phyloP scores from a whole-genome alignment of 2,888 invertebrate genomes.

The Oscheius myriophilus region DNA sequence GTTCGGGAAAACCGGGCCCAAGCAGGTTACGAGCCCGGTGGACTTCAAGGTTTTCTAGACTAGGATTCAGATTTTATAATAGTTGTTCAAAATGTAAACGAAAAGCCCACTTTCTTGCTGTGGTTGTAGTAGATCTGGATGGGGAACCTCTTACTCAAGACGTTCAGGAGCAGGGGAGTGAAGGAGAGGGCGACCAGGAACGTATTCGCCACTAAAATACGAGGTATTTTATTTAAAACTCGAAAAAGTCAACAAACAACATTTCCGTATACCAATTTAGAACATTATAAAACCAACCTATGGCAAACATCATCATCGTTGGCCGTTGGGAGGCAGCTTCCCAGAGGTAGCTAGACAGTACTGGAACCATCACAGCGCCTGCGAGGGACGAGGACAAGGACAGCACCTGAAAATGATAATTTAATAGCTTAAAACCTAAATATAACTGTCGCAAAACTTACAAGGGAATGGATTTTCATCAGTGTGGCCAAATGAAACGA shows the following conservation, averaged over 20 bases:
- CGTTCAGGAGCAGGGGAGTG: slow-evolving; percentile 67
- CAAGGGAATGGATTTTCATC: too few relatives aligned
- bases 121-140: slow-evolving; percentile 65
- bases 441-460: not conserved
- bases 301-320: slow-evolving; percentile 52
- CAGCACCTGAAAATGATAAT: slow-evolving; percentile 46
- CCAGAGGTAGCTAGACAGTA: slow-evolving; percentile 62
- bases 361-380: slow-evolving; percentile 66
- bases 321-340: slow-evolving; percentile 63
- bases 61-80: too few relatives aligned
- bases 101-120: slow-evolving; percentile 57
- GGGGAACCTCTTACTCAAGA: slow-evolving; percentile 67
- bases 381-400: slow-evolving; percentile 64
- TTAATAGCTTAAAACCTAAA: too few relatives aligned
- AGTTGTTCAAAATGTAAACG: too few relatives aligned
- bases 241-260: not conserved
- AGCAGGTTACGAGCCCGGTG: not conserved
- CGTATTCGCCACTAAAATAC: slow-evolving; percentile 58
- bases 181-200: slow-evolving; percentile 65
- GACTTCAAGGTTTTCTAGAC: too few relatives aligned
- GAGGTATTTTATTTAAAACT: too few relatives aligned
- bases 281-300: slow-evolving; percentile 35
- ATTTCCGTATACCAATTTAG: not conserved
- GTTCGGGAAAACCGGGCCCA: not conserved
- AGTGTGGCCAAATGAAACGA: too few relatives aligned